These are phyloP conservation scores for Mizuhopecten yessoensis DNA, from an alignment of 1,140 invertebrate species.

Conservation along the genomic window DNA sequence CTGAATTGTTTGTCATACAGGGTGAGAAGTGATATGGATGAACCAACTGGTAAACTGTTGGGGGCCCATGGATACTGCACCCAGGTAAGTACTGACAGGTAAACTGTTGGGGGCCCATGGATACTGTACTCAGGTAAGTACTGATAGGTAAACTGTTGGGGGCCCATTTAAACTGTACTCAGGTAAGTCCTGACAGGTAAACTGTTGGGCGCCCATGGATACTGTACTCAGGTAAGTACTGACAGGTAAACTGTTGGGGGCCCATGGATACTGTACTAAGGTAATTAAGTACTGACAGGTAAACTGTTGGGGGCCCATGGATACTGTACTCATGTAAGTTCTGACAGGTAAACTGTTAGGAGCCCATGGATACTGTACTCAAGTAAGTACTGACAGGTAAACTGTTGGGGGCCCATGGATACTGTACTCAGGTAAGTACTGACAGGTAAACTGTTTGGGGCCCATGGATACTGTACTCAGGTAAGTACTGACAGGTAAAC, in stretches of 20 bases:
- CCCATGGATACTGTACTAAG: conserved; percentile 83
- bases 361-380: no score
- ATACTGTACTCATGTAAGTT: no score
- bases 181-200: no score
- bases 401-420: no score
- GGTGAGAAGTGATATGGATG: conserved; percentile 85
- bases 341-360: no score
- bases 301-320: no score
- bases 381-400: no score
- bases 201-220: conserved; percentile 85
- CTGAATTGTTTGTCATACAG: conserved; percentile 76
- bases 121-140: conserved; percentile 70
- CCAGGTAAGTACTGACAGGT: conserved; percentile 81
- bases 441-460: no score
- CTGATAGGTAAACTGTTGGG: no score
- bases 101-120: conserved; percentile 85
- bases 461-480: conserved; percentile 86
- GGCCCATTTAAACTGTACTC: no score
- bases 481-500: conserved; percentile 79
- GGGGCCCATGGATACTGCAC: conserved; percentile 86
- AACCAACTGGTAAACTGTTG: conserved; percentile 83
- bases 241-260: conserved; percentile 84
- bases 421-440: no score
- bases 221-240: conserved; percentile 84
- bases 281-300: no score